These are phyloP conservation scores for Muscicapa striata DNA, from an alignment of 2,797 vertebrate species.

Conservation along the genomic window DNA sequence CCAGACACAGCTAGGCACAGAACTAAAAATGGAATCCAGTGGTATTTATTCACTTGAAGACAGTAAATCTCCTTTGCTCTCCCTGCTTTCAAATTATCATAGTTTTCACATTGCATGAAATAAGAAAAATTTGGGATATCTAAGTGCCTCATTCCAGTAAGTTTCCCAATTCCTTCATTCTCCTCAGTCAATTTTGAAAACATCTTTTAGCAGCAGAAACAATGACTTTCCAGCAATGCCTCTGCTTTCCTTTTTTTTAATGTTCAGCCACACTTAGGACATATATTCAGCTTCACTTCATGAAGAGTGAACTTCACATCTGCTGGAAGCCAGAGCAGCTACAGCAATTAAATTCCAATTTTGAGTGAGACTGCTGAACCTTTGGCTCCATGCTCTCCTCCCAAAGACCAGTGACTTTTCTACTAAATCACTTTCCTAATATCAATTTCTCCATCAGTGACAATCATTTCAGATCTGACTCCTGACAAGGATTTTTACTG, in stretches of 20 bases:
- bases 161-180: not conserved
- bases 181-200: not conserved
- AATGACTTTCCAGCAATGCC: not conserved
- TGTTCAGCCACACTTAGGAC: not conserved
- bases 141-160: not conserved
- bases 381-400: not conserved
- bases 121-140: not conserved
- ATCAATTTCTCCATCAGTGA: not conserved
- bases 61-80: not conserved
- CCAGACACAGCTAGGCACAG: not conserved
- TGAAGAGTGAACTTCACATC: not conserved
- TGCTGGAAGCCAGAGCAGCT: not conserved
- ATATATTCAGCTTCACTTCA: not conserved
- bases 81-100: not conserved
- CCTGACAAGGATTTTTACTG: slow-evolving; percentile 11
- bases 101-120: not conserved
- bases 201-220: not conserved
- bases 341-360: not conserved
- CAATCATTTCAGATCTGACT: not conserved
- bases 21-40: not conserved
- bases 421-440: not conserved
- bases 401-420: not conserved
- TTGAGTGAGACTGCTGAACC: not conserved
- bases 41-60: not conserved
- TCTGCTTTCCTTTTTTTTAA: not conserved